Base-by-base conservation (phyloP, 2,888 invertebrate species). In the Agrotis ipsilon region DNA sequence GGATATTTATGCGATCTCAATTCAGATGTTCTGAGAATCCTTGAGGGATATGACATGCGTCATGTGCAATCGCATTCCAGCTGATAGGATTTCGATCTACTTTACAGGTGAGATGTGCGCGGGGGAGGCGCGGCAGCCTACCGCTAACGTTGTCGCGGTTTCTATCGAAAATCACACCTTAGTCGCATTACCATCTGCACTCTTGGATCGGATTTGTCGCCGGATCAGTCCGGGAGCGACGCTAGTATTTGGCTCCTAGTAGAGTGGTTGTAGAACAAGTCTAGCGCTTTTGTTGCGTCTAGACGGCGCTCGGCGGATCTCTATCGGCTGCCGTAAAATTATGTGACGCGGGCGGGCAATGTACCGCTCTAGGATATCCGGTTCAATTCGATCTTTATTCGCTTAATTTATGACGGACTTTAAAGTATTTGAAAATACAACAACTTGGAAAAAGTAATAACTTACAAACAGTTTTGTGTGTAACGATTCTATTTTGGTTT, bases 321-420 rank as follows among this genome's bases (percentile, higher is more conserved):
- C 93, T 94, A 94, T 94, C 94, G 93, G 91, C 88, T 89, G 89
- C 90, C 86, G 92, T 92, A 92, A 94, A 95, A 95, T 96, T 94
- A 94, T 94, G 93, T 93, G 94, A 93, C 90, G 90, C 87, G 89
- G 89, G 88, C 86, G 89, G 86, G 84, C 85, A 85, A 79, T 80
- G 88, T 87, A 86, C 87, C 87, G 84, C 83, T 84, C 85, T 84
- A 86, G 88, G 89, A 91, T 89, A 89, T 92, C 88, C 91, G 88
- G 86, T 81, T 81, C 69, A 88, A 89, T 89, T 86, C 87, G 85
- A 90, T 89, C 87, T 89, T 87, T 84, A 87, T 83, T 87, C 83
- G 72, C 72, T 89, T 86, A 83, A 87, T 89, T 89, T 89, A 85
- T 81, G 68, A 68, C 59, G 73, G 76, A 79, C 58, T 74, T 81